phyloP scores from a whole-genome alignment of 2,797 vertebrate genomes.

The Hippocampus kuda region DNA sequence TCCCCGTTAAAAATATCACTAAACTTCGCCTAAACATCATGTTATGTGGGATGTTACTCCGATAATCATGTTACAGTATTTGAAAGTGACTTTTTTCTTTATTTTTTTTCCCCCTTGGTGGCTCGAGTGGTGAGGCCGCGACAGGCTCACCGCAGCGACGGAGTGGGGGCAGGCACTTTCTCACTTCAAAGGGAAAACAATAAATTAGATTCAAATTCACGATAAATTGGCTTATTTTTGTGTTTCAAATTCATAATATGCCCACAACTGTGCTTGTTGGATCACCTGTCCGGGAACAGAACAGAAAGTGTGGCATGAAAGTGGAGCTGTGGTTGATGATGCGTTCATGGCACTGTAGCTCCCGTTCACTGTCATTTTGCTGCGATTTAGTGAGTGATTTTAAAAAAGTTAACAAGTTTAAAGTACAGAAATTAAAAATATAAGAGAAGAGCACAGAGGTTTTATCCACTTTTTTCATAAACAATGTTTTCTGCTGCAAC shows the following conservation, averaged over 20 bases:
- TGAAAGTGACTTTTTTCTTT: neutral
- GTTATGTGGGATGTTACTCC: slow-evolving; percentile 11
- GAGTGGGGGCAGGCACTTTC: neutral
- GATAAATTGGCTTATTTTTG: neutral
- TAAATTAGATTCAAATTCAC: neutral
- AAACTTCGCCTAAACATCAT: neutral
- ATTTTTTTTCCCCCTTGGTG: neutral
- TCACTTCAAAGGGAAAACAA: neutral
- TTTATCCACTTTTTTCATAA: neutral
- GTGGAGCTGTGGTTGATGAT: neutral
- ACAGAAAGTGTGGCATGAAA: neutral
- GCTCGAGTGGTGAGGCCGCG: neutral
- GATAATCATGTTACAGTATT: neutral
- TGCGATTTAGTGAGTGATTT: neutral
- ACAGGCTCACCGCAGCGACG: neutral
- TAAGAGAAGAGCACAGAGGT: too few species aligned
- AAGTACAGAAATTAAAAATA: neutral
- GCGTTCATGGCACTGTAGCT: neutral
- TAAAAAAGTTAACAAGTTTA: neutral
- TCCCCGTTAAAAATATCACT: neutral
- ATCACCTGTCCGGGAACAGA: neutral
- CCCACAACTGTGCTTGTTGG: neutral
- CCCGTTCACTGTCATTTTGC: neutral
- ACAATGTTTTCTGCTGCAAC: neutral
- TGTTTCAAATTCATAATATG: neutral